These are phyloP conservation scores for Puffinus mauretanicus DNA, from an alignment of 2,113 vertebrate species.

Conservation along the genomic window DNA sequence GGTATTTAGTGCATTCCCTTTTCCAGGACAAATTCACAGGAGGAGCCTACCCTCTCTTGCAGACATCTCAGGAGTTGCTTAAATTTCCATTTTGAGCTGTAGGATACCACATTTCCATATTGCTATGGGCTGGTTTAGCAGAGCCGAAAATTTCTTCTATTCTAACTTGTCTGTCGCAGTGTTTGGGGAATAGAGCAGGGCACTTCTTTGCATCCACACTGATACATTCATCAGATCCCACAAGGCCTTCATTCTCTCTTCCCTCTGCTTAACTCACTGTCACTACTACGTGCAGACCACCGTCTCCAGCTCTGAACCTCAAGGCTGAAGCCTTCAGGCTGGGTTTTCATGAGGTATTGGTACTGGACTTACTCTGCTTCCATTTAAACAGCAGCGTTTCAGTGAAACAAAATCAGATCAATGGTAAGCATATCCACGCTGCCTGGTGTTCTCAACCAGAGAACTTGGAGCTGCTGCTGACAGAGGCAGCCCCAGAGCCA, in stretches of 20 bases:
- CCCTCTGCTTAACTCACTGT: neutral
- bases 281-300: neutral
- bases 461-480: neutral
- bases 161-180: neutral
- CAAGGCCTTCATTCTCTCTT: neutral
- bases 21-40: neutral
- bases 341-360: neutral
- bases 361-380: neutral
- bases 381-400: neutral
- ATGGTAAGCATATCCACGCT: fast-evolving
- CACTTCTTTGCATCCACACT: neutral
- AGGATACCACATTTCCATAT: neutral
- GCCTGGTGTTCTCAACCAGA: neutral
- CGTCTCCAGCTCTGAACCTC: neutral
- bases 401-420: neutral
- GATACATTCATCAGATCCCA: neutral
- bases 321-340: neutral
- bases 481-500: neutral
- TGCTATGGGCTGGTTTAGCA: neutral
- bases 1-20: neutral
- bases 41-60: neutral
- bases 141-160: neutral
- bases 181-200: neutral
- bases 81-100: neutral
- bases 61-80: neutral